These are phyloP conservation scores for Rhizoglyphus robini DNA, from an alignment of 1,140 invertebrate species.

Conservation along the genomic window DNA sequence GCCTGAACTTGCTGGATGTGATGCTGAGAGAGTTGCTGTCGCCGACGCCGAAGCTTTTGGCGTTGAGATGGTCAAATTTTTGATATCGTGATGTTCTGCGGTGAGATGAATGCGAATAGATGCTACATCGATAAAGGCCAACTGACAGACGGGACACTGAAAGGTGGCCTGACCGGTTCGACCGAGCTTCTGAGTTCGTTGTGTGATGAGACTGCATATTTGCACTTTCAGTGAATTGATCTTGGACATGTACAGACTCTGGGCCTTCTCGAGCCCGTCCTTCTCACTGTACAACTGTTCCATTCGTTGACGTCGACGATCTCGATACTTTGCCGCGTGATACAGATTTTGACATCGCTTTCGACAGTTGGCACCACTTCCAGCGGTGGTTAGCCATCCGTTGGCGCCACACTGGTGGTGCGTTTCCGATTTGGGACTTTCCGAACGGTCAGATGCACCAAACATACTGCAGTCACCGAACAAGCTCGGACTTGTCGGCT, in stretches of 20 bases:
- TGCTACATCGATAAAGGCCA: background rate
- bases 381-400: background rate
- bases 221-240: background rate
- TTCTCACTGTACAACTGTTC: background rate
- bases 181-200: background rate
- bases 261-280: background rate
- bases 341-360: constrained; percentile 6
- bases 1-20: background rate
- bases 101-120: background rate
- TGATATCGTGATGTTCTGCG: too few species aligned
- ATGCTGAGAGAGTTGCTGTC: too few species aligned
- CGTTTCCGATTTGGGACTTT: background rate
- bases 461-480: background rate
- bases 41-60: too few species aligned
- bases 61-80: too few species aligned
- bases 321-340: constrained; percentile 1
- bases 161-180: background rate
- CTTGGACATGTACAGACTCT: background rate
- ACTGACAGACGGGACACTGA: background rate
- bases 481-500: background rate
- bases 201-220: background rate
- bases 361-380: background rate
- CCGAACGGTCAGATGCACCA: background rate
- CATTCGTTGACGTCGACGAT: constrained; percentile 3
- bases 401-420: background rate